Base-by-base conservation (phyloP, 2,113 vertebrate genomes). In the Fukomys damarensis region DNA sequence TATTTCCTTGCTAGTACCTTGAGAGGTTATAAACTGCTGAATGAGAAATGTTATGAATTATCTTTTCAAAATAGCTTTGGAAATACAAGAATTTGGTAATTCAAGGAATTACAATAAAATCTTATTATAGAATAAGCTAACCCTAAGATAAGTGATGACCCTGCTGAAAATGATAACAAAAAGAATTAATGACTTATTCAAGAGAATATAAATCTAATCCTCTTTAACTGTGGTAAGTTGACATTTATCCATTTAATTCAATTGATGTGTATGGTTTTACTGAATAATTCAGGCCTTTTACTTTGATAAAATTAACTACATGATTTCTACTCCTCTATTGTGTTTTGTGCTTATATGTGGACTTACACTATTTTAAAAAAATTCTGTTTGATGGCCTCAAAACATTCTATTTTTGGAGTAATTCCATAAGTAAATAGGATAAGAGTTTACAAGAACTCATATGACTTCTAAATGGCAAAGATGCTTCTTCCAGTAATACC, bases 221-320 rank as follows among this genome's bases (percentile, higher is more conserved):
- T 80, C 14, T 87, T 88, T 96, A 77, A 82, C 19, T 56, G 4
- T 16, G 16, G 11, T 19, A 79, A 56, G 9, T 38, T 95, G 79
- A 66, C 41, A 89, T 65, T 89, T 85, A 92, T 66, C 80, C 89
- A 81, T 96, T 92, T 87, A 88, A 95, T 52, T 82, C 87, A 68
- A 90, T 86, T 19, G 41, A 41, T 72, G 30, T 52, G 7, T 80
- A 70, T 0, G 80, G 28, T 80, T 20, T 70, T 24, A 89, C 54
- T 89, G 80, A 92, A 94, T 93, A 94, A 87, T 61, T 76, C 12
- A 76, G 70, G 30, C 19, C 76, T 94, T 86, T 93, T 59, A 52
- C 74, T 88, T 85, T 91, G 46, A 76, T 58, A 63, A 94, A 95
- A 82, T 83, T 70, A 77, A 72, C 3, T 38, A 56, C 16, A 80